Evolutionary conservation across 2,888 invertebrate species (phyloP), one percentile per base, ranked within the genome.

Genomic region (Sinhomidia bicolor): DNA sequence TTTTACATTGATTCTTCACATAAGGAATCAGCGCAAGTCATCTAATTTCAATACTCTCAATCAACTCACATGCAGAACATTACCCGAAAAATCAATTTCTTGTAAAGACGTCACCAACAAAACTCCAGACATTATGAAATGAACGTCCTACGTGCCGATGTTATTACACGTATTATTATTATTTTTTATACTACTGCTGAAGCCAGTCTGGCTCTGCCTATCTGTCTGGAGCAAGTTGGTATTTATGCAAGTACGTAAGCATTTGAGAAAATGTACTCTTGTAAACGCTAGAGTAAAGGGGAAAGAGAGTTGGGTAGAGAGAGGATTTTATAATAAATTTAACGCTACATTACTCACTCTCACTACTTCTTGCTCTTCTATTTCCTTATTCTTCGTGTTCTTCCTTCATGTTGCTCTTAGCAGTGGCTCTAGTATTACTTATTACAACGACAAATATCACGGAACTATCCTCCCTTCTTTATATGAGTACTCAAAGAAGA

Each of bases 321-420:
- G 60, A 84, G 60, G 47, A 74, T 71, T 71, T 84, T 74, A 84
- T 84, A 84, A 84, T 84, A 84, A 84, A 84, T 84, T 84, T 84
- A 76, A 84, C 84, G 84, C 84, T 74, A 84, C 84, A 84, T 84
- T 84, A 84, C 84, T 74, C 84, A 84, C 41, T 62, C 60, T 80
- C 80, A 76, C 76, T 79, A n/a, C n/a, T n/a, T n/a, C n/a, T n/a
- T 44, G 81, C 29, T 76, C 29, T 32, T 76, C 51, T 5, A 76
- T 76, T 51, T 51, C 76, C 76, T 51, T 65, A 51, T 68, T 51
- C 51, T 78, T 78, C 78, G 2, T 23, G 12, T 60, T 60, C 60
- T 4, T 29, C 12, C 51, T 51, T 54, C 32, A 7, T 36, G 10
- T 23, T 79, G 14, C 47, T 74, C n/a, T n/a, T n/a, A n/a, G n/a